A percentile compares a stretch with the other conserved stretches of the same genome.
Conservation (phyloP, 2,113 vertebrate species). For the Thalassarche chlororhynchos region DNA sequence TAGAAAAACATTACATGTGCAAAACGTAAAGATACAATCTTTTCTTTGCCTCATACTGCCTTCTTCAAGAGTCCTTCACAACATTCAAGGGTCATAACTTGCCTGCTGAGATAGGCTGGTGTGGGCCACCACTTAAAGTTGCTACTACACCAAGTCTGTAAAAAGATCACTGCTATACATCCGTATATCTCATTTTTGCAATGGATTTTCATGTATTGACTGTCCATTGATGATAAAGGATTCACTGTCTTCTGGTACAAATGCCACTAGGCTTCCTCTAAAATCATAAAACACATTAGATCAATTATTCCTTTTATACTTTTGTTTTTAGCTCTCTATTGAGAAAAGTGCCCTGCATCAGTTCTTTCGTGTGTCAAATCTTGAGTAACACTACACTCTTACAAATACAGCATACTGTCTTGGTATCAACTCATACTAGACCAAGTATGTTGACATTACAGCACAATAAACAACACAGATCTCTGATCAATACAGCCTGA, state of each 20-base stretch:
- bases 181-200: not conserved
- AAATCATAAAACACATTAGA: not conserved
- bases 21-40: not conserved
- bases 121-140: not conserved
- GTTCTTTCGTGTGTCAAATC: not conserved
- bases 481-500: not conserved
- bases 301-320: not conserved
- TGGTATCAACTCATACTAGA: not conserved
- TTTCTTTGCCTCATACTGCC: not conserved
- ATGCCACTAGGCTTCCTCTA: not conserved
- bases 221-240: not conserved
- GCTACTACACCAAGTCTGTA: not conserved
- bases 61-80: not conserved
- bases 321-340: not conserved
- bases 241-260: not conserved
- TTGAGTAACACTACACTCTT: not conserved
- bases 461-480: not conserved
- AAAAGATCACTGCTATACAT: not conserved
- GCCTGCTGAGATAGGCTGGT: not conserved
- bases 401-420: not conserved
- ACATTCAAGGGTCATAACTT: not conserved
- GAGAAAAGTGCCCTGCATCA: not conserved
- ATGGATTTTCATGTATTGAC: not conserved
- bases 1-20: not conserved
- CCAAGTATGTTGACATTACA: not conserved